Evolutionary conservation across 2,888 invertebrate genomes (phyloP), one percentile per base, ranked within the genome.

Genomic region (Nesidiocoris tenuis): DNA sequence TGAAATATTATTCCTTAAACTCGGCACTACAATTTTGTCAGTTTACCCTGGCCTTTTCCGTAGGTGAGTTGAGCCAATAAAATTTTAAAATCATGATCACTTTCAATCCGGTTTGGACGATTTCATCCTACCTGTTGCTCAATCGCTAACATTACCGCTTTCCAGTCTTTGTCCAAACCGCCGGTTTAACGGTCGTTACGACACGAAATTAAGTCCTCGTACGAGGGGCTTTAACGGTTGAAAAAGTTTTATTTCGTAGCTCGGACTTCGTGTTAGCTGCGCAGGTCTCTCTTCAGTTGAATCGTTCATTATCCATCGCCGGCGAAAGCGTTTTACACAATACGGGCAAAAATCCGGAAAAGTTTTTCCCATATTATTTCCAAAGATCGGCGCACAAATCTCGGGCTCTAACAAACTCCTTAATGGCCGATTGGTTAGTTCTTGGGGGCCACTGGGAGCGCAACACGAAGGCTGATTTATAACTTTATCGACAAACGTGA

Each of bases 401-500:
- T 39, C 39, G 39, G 39, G 39, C 3, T 12, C 39, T 12, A 39
- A 39, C 39, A 12, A 39, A 12, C 39, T 12, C 39, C n/a, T n/a
- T n/a, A n/a, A n/a, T n/a, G n/a, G n/a, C n/a, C n/a, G n/a, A n/a
- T n/a, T n/a, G n/a, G n/a, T n/a, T n/a, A n/a, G n/a, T n/a, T n/a
- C n/a, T n/a, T n/a, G 12, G 39, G 39, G 39, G 39, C 5, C 39
- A 39, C 39, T 39, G 12, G 39, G 39, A 39, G 39, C 39, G 12
- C 39, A 39, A 39, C 39, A 39, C 39, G 39, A 39, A 39, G 5
- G 39, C 5, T 39, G 72, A 72, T 72, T 72, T 72, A 72, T 72
- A 72, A 72, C 72, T 72, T 72, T 61, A 72, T 72, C 72, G 72
- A 72, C 72, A 72, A 39, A 72, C 72, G 72, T 72, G 72, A 72